Percentiles rank a stretch among this genome's conserved stretches.
Conservation (phyloP, 2,888 invertebrate species). For the Synanthedon formicaeformis region DNA sequence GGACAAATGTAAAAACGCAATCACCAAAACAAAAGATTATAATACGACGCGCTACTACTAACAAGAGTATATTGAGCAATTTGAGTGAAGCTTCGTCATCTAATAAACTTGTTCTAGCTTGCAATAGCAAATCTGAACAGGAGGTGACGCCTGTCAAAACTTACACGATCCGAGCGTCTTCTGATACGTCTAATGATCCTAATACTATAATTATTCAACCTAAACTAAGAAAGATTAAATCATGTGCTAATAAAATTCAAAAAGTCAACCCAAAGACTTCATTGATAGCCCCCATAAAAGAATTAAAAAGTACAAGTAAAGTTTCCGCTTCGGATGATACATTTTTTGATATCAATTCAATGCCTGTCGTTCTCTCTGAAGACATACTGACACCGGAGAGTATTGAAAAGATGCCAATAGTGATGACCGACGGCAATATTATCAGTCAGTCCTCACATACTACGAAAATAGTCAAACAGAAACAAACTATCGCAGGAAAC, state of each 20-base stretch:
- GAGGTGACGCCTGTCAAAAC: slow-evolving; percentile 54
- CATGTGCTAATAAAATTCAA: slow-evolving; percentile 35
- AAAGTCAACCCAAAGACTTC: slow-evolving; percentile 45
- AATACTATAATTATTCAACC: slow-evolving; percentile 54
- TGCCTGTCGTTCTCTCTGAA: slow-evolving; percentile 81
- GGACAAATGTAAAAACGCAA: slow-evolving; percentile 37
- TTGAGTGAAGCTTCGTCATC: slow-evolving; percentile 38
- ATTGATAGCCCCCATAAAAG: slow-evolving; percentile 30
- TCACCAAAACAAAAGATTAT: slow-evolving; percentile 58
- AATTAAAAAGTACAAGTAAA: slow-evolving; percentile 21
- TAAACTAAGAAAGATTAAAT: slow-evolving; percentile 48
- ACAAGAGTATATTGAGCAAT: slow-evolving; percentile 42
- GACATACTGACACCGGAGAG: slow-evolving; percentile 76
- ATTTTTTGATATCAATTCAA: slow-evolving; percentile 79
- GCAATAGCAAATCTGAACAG: slow-evolving; percentile 31
- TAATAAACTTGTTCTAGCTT: slow-evolving; percentile 57
- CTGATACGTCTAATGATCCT: slow-evolving; percentile 37
- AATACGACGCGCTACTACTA: slow-evolving; percentile 46
- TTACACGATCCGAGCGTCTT: slow-evolving; percentile 51
- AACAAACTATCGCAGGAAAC: slow-evolving; percentile 27
- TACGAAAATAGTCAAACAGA: slow-evolving; percentile 29
- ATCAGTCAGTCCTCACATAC: slow-evolving; percentile 35
- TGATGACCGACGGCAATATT: slow-evolving; percentile 61
- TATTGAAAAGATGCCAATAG: slow-evolving; percentile 77
- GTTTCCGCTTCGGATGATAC: slow-evolving; percentile 38